Evolutionary conservation across 2,888 invertebrate species (phyloP).

Genomic region (Zygothrica quintamaculata): DNA sequence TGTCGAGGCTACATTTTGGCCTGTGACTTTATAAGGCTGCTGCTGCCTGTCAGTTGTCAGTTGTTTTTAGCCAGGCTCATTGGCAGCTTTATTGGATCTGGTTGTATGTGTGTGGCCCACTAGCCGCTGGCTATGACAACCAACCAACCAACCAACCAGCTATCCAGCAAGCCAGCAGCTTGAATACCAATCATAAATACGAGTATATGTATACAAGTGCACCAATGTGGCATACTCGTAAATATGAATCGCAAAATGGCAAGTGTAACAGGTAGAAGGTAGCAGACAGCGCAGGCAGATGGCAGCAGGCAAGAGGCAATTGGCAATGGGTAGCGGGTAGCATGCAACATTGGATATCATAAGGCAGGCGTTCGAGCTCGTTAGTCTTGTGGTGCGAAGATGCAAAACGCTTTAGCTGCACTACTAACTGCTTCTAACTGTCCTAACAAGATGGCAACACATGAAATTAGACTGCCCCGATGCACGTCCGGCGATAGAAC

Average conservation of each 20-base stretch:
- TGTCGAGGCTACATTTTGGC: constrained; percentile 54
- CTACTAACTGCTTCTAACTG: constrained; percentile 53
- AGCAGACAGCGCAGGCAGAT: too few species aligned
- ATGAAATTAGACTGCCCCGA: constrained; percentile 80
- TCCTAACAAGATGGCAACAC: constrained; percentile 77
- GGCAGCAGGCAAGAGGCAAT: too few species aligned
- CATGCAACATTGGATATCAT: constrained; percentile 8
- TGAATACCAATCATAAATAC: constrained; percentile 68
- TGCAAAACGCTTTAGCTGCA: constrained; percentile 64
- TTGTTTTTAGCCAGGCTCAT: constrained; percentile 70
- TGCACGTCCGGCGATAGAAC: constrained; percentile 75
- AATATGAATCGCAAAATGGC: constrained; percentile 66
- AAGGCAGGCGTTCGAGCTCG: constrained; percentile 45
- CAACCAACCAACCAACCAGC: neutral
- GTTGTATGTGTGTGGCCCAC: constrained; percentile 51
- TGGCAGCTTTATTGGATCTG: constrained; percentile 72
- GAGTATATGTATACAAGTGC: constrained; percentile 17
- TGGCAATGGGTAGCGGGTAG: neutral
- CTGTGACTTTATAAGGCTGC: constrained; percentile 76
- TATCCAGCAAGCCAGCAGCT: too few species aligned
- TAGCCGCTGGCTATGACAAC: constrained; percentile 34
- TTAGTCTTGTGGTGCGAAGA: constrained; percentile 69
- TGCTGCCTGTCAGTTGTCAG: constrained; percentile 64
- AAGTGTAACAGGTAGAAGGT: neutral
- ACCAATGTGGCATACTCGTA: constrained; percentile 56